A percentile compares a stretch with the other conserved stretches of the same genome.
Evolutionary conservation across 1,140 invertebrate genomes (phyloP).

Genomic region (Apis florea): DNA sequence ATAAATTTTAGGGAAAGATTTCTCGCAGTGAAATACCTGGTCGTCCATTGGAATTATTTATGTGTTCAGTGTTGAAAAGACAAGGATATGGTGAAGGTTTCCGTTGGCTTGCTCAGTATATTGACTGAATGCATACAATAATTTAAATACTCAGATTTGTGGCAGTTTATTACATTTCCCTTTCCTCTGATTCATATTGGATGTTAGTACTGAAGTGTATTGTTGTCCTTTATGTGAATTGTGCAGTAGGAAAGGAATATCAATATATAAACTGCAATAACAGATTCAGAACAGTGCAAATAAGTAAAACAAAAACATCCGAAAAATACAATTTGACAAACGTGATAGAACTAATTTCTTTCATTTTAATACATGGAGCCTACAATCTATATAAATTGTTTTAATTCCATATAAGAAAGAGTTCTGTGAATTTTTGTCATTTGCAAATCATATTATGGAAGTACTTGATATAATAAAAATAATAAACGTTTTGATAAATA

Average conservation of each 20-base stretch:
- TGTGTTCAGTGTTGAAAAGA: conserved; percentile 99
- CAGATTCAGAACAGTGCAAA: conserved; percentile 48
- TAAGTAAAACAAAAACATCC: conserved; percentile 33
- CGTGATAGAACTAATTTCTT: conserved; percentile 60
- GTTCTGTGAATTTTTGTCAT: conserved; percentile 57
- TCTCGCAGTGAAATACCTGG: conserved; percentile 92
- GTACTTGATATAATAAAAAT: conserved; percentile 62
- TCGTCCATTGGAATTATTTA: conserved; percentile 98
- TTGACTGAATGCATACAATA: conserved; percentile 86
- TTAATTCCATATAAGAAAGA: conserved; percentile 39
- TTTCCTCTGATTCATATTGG: conserved; percentile 62
- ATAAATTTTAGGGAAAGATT: conserved; percentile 90
- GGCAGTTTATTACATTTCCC: conserved; percentile 71
- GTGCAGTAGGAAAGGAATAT: conserved; percentile 53
- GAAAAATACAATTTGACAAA: conserved; percentile 35
- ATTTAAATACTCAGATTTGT: conserved; percentile 69
- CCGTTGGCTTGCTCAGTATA: conserved; percentile 99
- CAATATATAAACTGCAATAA: conserved; percentile 46
- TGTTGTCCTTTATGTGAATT: conserved; percentile 52
- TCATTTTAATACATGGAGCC: conserved; percentile 55
- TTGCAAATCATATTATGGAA: conserved; percentile 60
- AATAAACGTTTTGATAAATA: conserved; percentile 75
- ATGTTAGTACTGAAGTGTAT: conserved; percentile 59
- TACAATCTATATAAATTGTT: conserved; percentile 49
- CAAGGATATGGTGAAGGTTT: conserved; percentile 99